A percentile compares a stretch with the other conserved stretches of the same genome.
phyloP scores from a whole-genome alignment of 2,797 vertebrate genomes.

The Sebastes alutus region DNA sequence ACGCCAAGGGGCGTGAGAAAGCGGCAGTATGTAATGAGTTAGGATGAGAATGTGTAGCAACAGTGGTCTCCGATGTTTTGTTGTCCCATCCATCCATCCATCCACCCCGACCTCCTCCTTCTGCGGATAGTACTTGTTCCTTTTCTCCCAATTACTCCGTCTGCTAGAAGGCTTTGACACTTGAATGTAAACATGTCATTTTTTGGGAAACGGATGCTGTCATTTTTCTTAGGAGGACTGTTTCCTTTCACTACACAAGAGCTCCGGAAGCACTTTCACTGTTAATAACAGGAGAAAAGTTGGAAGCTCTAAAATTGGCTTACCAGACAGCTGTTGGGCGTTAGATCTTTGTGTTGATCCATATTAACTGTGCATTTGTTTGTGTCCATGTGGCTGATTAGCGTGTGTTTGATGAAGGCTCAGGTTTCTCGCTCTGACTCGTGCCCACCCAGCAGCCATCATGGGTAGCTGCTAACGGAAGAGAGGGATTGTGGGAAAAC shows the following conservation, averaged over 20 bases:
- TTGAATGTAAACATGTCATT: not conserved
- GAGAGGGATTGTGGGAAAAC: slow-evolving; percentile 73
- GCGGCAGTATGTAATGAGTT: no score
- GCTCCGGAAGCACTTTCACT: slow-evolving; percentile 16
- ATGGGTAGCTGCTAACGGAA: slow-evolving; percentile 66
- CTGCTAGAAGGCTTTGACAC: not conserved
- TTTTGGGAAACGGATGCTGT: not conserved
- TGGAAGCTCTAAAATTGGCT: not conserved
- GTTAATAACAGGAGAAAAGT: slow-evolving; percentile 3
- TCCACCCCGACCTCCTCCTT: not conserved
- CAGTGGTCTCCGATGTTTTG: not conserved
- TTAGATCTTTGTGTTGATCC: slow-evolving; percentile 37
- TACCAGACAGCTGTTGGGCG: not conserved
- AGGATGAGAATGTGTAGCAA: no score
- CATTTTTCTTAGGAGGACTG: not conserved
- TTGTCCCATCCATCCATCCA: not conserved
- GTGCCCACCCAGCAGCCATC: slow-evolving; percentile 70
- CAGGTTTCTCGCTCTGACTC: slow-evolving; percentile 56
- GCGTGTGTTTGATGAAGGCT: slow-evolving; percentile 51
- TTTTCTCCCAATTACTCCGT: not conserved
- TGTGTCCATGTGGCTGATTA: slow-evolving; percentile 57
- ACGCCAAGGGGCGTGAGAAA: no score
- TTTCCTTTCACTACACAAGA: not conserved
- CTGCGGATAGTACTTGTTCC: not conserved
- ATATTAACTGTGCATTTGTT: slow-evolving; percentile 50